Conservation (phyloP, 1,140 invertebrate species). For the Panagrolaimus sp. region DNA sequence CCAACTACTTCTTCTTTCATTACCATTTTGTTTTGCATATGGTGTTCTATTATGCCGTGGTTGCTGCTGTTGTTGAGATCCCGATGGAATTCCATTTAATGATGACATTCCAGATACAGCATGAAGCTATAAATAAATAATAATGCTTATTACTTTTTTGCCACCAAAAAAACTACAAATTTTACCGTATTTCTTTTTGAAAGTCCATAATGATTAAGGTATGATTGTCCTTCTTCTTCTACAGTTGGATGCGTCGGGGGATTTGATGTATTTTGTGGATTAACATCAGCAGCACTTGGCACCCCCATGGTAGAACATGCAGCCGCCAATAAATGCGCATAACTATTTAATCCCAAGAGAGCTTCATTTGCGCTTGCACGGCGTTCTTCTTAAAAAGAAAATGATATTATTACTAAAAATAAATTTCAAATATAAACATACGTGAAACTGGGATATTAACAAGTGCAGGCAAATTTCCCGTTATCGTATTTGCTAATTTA, state of each 20-base stretch:
- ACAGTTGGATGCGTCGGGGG: constrained; percentile 2
- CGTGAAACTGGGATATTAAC: too few relatives aligned
- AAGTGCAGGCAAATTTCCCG: too few relatives aligned
- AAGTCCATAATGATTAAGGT: constrained; percentile 7
- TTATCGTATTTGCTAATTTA: neutral
- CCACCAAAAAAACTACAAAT: neutral
- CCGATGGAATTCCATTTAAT: neutral
- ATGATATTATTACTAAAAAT: too few relatives aligned
- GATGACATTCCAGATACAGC: constrained; percentile 7
- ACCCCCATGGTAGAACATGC: constrained; percentile 38
- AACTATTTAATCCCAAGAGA: constrained; percentile 42
- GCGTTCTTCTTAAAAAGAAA: constrained; percentile 47
- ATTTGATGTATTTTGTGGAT: neutral
- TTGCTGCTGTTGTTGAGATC: constrained; percentile 1
- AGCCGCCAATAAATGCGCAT: constrained; percentile 44
- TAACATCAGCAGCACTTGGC: constrained; percentile 14
- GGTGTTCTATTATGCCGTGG: constrained; percentile 36
- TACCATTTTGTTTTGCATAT: constrained; percentile 36
- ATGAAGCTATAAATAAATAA: neutral
- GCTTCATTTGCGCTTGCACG: constrained; percentile 53
- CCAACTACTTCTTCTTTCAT: constrained; percentile 49
- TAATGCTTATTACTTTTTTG: constrained; percentile 1
- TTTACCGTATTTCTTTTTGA: neutral
- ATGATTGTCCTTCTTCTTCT: neutral
- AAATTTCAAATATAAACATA: too few relatives aligned